Conservation (phyloP, 2,797 vertebrate species). For the Dermochelys coriacea region DNA sequence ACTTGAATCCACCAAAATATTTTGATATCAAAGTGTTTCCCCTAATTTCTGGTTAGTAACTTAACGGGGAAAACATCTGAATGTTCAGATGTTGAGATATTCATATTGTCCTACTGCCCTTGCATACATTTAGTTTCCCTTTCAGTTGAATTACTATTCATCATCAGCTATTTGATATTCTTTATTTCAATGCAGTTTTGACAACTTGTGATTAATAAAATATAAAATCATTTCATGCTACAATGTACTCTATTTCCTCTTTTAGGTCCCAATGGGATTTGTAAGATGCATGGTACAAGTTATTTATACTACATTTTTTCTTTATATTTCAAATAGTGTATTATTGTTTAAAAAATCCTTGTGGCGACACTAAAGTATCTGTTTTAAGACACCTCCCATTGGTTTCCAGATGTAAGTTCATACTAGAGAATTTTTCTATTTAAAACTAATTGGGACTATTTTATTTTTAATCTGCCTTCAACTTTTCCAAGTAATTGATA, state of each 20-base stretch:
- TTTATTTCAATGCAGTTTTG: neutral
- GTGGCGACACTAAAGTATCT: neutral
- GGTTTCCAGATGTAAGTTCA: neutral
- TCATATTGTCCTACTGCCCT: neutral
- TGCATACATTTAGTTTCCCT: neutral
- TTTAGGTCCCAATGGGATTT: neutral
- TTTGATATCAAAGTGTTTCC: neutral
- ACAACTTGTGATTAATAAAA: neutral
- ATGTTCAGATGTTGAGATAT: constrained; percentile 3
- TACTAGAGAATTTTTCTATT: neutral
- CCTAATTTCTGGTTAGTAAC: neutral
- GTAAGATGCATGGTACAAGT: neutral
- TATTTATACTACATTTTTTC: neutral
- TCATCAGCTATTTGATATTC: neutral
- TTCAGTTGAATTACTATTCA: neutral
- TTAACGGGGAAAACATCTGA: neutral
- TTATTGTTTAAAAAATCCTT: neutral
- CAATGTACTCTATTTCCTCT: neutral
- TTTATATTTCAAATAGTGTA: neutral
- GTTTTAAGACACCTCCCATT: neutral
- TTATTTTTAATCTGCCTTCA: neutral
- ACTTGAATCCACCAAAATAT: neutral
- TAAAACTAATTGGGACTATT: neutral
- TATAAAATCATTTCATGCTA: neutral
- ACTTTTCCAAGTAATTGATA: neutral